Base-by-base conservation (phyloP, 2,113 vertebrate genomes). In the Sceloporus undulatus region DNA sequence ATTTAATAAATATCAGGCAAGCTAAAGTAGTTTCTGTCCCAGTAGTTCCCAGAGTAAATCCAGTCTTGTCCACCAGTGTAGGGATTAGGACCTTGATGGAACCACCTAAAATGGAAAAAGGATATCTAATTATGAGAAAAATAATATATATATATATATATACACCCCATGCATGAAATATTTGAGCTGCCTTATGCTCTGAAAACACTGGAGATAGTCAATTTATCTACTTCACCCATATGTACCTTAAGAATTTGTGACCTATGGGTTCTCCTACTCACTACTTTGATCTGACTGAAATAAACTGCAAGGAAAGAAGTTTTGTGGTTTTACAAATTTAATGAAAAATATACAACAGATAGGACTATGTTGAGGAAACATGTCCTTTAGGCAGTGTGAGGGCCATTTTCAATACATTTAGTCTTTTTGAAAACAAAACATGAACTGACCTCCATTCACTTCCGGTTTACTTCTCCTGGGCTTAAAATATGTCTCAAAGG, bases 1-100 rank as follows among this genome's bases (percentile, higher is more conserved):
- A 87, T 95, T 98, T 97, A 99, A 97, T 99, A 99, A 96, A 99
- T 99, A 92, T 99, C 98, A 90, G 98, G 98, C 92, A 98, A 95
- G 88, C 97, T 97, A 91, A 96, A 95, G 96, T 98, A 99, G 95
- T 97, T 98, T 95, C 99, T 98, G 95, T 99, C 98, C 98, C 98
- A 99, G 97, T 99, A 99, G 94, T 97, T 98, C 92, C 98, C 98
- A 73, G 97, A 97, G 94, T 97, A 99, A 91, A 99, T 96, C 99
- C 99, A 99, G 96, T 99, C 99, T 94, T 98, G 98, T 4, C 97
- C 97, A 92, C 98, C 98, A 81, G 96, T 99, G 91, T 99, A 95
- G 78, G 98, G 98, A 92, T 99, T 99, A 54, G 97, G 94, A 42
- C 98, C 98, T 96, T 98, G 98, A 76, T 98, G 96, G 95, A 99